Base-by-base conservation (phyloP, 2,888 invertebrate genomes). In the Zaprionus bogoriensis region DNA sequence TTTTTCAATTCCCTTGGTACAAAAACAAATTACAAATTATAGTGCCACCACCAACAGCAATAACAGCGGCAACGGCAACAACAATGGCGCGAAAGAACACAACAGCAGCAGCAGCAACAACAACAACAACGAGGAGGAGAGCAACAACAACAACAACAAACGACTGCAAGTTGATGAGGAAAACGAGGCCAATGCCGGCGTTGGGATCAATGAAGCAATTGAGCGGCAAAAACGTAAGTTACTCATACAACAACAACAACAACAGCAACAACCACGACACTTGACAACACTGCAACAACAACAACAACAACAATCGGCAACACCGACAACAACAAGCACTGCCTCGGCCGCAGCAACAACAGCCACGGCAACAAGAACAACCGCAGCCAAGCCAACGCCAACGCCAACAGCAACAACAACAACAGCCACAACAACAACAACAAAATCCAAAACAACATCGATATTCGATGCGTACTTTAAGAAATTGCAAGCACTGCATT, bases 401-500 rank as follows among this genome's bases (percentile, higher is more conserved):
- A 54, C 47, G 32, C 27, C 52, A 60, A 12, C 44, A 17, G 75
- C 30, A 60, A 28, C 61, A 55, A 19, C 62, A 30, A 46, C 51
- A 47, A 28, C 59, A 38, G 23, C 53, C 38, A 22, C 53, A 45
- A 17, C 42, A 30, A 25, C 52, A 42, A 38, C 70, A 50, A 48
- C 57, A 30, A 54, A 74, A 64, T 58, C 76, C 42, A 71, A 78
- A 69, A 77, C 77, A 27, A 63, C 82, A 67, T 77, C 86, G 63
- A 88, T 90, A 62, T 88, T 89, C 71, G 91, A 91, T 70, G 82
- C 89, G 28, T 91, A 91, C 74, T 88, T 91, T 61, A 89, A 84
- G 87, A 91, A 89, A 88, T 74, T 88, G 39, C 87, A 84, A 78
- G 77, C 86, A 52, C 50, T 81, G 58, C 87, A 85, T 77, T 77